Evolutionary conservation across 2,113 vertebrate genomes (phyloP).

Genomic region (Chamaea fasciata): DNA sequence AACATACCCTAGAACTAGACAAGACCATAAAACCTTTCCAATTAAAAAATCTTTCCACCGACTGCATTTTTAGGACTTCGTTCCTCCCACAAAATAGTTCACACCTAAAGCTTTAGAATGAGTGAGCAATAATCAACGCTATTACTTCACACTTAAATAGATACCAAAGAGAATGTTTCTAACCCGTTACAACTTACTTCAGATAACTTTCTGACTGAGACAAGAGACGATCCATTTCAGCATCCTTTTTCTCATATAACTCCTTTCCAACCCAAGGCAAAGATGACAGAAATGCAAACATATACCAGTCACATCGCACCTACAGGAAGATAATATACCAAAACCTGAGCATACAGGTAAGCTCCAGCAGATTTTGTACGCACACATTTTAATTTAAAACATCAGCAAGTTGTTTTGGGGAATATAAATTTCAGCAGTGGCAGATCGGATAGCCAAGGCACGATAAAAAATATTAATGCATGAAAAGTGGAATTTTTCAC

Average conservation of each 20-base stretch:
- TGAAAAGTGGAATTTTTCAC: neutral
- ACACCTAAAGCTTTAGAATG: neutral
- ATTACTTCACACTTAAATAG: neutral
- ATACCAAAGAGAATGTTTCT: neutral
- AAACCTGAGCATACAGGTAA: neutral
- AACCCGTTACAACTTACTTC: slow-evolving; percentile 76
- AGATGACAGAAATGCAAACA: slow-evolving; percentile 90
- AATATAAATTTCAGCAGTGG: neutral
- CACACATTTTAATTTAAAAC: neutral
- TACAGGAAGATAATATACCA: slow-evolving; percentile 30
- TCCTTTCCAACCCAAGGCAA: slow-evolving; percentile 98
- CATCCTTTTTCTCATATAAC: slow-evolving; percentile 97
- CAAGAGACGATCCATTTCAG: slow-evolving; percentile 94
- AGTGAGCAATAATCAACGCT: neutral
- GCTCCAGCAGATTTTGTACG: neutral
- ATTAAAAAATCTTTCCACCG: neutral
- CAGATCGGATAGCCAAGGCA: neutral
- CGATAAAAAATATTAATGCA: accelerated
- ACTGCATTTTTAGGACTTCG: neutral
- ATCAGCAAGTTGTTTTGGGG: neutral
- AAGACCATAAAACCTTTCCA: neutral
- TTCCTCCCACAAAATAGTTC: accelerated
- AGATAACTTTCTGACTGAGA: slow-evolving; percentile 92
- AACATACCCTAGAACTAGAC: neutral
- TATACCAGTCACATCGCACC: slow-evolving; percentile 97